phyloP scores from a whole-genome alignment of 1,140 invertebrate genomes.

The Physella acuta region DNA sequence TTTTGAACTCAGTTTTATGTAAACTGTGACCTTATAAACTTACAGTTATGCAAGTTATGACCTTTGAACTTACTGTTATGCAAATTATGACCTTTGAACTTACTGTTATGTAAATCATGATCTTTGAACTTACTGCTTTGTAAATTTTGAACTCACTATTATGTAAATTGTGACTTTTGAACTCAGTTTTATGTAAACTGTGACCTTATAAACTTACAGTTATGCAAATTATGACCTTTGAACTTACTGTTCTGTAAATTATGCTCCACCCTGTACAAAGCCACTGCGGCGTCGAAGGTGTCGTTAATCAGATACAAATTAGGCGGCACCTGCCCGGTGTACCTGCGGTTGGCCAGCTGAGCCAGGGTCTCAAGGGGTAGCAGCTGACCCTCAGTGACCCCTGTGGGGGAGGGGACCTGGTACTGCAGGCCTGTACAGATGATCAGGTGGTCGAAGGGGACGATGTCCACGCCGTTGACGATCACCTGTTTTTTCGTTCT shows the following conservation, averaged over 20 bases:
- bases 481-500: slow-evolving; percentile 55
- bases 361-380: neutral
- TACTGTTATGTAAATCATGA: no score
- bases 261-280: slow-evolving; percentile 52
- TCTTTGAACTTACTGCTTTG: no score
- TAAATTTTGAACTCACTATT: no score
- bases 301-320: slow-evolving; percentile 58
- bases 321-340: slow-evolving; percentile 40
- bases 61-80: no score
- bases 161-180: no score
- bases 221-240: no score
- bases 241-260: slow-evolving; percentile 8
- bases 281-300: slow-evolving; percentile 52
- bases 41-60: no score
- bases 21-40: no score
- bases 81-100: no score
- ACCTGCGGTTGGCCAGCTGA: slow-evolving; percentile 41
- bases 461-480: slow-evolving; percentile 46
- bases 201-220: no score
- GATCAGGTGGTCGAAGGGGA: slow-evolving; percentile 59
- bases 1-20: no score
- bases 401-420: slow-evolving; percentile 49
- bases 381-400: slow-evolving; percentile 24
- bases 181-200: no score
- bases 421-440: slow-evolving; percentile 58